Base-by-base conservation (phyloP, 2,888 invertebrate genomes). In the Drosophila paracracens region DNA sequence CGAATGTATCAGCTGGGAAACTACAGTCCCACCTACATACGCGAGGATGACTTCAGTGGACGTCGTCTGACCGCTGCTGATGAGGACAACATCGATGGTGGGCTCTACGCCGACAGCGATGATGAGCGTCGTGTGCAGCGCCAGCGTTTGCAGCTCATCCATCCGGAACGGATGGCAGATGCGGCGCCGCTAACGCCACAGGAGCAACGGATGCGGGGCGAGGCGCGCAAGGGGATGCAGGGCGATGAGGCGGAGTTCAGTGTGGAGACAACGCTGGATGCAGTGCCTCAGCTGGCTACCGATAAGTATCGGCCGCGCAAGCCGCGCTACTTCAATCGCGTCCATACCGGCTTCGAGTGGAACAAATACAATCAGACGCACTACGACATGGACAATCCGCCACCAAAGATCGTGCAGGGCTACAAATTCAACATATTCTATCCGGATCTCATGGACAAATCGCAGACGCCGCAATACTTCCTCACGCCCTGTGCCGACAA, bases 381-480 rank as follows among this genome's bases (percentile, higher is more conserved):
- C 94, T 99, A 99, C 94, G 99, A 99, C 93, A 98, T 99, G 97
- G 99, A 99, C 93, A 99, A 99, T 94, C 99, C 99, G 59, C 99
- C 99, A 11, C 99, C 99, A 1, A 99, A 99, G 94, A 99, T 99
- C 91, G 99, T 99, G 0, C 99, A 99, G 94, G 99, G 99, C 10
- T 99, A 99, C 94, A 99, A 99, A 93, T 99, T 99, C 94, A 99
- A 99, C 94, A 99, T 99, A 86, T 99, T 99, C 94, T 99, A 99
- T 94, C 99, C 99, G 0, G 99, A 99, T 94, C 95, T 99, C 73
- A 99, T 99, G 85, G 98, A 99, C 93, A 98, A 98, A 92, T 95
- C 94, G 75, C 94, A 96, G 69, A 98, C 99, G 18, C 99, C 99
- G 0, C 96, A 98, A 92, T 99, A 99, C 94, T 97, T 96, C 66